phyloP scores from a whole-genome alignment of 2,888 invertebrate genomes.

The Polydesmus complanatus region DNA sequence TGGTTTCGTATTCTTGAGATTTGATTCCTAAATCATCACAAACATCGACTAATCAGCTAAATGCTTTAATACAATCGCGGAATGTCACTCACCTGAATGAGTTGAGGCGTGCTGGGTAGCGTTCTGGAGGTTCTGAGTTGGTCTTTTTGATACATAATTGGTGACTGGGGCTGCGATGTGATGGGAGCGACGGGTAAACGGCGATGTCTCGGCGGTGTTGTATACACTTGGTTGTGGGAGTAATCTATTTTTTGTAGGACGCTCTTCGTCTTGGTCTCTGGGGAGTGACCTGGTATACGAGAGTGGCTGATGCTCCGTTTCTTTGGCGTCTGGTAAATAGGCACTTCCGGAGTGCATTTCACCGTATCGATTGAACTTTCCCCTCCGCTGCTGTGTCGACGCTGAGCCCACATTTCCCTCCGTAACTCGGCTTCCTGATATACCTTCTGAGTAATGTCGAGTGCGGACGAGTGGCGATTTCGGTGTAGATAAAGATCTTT shows the following conservation, averaged over 20 bases:
- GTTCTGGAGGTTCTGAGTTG: not conserved
- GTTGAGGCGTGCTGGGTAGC: not conserved
- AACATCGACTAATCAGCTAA: not conserved
- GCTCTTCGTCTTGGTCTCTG: not conserved
- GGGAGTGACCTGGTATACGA: not conserved
- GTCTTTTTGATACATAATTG: not conserved
- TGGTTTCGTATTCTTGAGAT: slow-evolving; percentile 14
- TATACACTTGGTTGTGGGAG: not conserved
- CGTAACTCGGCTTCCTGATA: not conserved
- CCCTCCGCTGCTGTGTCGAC: slow-evolving; percentile 16
- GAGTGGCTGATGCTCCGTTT: not conserved
- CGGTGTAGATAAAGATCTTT: slow-evolving; percentile 3
- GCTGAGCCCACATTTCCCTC: slow-evolving; percentile 9
- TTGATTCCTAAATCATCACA: not conserved
- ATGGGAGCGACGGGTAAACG: not conserved
- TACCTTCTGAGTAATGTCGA: slow-evolving; percentile 1
- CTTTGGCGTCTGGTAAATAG: not conserved
- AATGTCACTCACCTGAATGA: not conserved
- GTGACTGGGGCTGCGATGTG: not conserved
- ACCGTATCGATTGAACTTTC: slow-evolving; percentile 8
- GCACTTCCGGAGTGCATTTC: not conserved
- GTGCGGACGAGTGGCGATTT: slow-evolving; percentile 5
- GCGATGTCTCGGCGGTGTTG: not conserved
- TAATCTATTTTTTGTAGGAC: not conserved
- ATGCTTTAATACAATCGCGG: too few species aligned